phyloP scores from a whole-genome alignment of 2,797 vertebrate genomes.

The Nyctalus aviator region DNA sequence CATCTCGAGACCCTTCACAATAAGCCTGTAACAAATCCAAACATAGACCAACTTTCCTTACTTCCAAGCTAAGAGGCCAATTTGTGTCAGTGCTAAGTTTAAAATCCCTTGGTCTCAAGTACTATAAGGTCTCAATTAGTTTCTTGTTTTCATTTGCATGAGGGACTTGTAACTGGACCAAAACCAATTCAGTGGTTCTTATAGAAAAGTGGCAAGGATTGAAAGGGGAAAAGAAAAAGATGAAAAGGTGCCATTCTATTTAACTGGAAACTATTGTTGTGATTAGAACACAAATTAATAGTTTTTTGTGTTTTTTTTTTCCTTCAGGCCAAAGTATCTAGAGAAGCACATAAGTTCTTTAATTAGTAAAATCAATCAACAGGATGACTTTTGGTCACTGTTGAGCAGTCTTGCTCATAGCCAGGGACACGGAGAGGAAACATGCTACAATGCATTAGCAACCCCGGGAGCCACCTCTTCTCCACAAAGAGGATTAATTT shows the following conservation, averaged over 20 bases:
- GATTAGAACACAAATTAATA: slow-evolving; percentile 54
- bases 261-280: slow-evolving; percentile 27
- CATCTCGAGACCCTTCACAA: neutral
- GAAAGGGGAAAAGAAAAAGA: neutral
- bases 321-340: slow-evolving; percentile 10
- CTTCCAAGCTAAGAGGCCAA: neutral
- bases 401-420: neutral
- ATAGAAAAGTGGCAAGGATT: neutral
- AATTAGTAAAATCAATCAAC: slow-evolving; percentile 73
- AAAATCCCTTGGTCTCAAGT: neutral
- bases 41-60: neutral
- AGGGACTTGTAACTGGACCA: neutral
- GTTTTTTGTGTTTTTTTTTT: neutral
- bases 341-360: slow-evolving; percentile 53
- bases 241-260: slow-evolving; percentile 44
- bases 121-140: slow-evolving; percentile 7
- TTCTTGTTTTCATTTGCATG: slow-evolving; percentile 26
- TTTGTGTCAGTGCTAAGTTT: neutral
- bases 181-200: neutral
- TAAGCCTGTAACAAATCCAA: neutral
- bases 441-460: neutral
- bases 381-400: slow-evolving; percentile 33
- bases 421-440: neutral
- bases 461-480: neutral
- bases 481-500: slow-evolving; percentile 57